These are phyloP conservation scores for Chlamydotis undulata DNA, from an alignment of 2,113 vertebrate genomes.

Conservation along the genomic window DNA sequence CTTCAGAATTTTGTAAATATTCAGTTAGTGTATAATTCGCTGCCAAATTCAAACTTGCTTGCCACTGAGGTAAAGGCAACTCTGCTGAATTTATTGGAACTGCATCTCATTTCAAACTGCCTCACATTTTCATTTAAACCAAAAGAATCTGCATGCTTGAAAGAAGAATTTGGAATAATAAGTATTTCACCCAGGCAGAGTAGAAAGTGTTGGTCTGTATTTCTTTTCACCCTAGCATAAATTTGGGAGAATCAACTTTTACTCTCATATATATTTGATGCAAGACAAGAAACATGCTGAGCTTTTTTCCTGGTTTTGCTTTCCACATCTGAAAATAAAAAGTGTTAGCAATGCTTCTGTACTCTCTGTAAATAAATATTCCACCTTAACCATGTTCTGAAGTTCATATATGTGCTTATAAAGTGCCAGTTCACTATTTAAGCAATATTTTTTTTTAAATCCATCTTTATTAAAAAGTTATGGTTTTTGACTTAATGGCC, in stretches of 20 bases:
- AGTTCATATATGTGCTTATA: constrained; percentile 36
- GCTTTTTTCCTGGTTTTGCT: background rate
- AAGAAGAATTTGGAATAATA: background rate
- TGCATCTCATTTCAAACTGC: background rate
- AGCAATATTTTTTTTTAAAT: background rate
- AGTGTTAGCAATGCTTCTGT: background rate
- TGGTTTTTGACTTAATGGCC: constrained; percentile 13
- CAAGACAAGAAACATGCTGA: background rate
- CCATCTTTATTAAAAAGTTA: constrained; percentile 24
- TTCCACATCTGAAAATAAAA: background rate
- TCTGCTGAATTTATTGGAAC: background rate
- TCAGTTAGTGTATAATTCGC: background rate
- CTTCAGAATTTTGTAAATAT: background rate
- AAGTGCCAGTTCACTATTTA: constrained; percentile 11
- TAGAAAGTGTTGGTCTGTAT: background rate
- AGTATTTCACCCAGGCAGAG: background rate
- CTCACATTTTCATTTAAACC: background rate
- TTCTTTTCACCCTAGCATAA: background rate
- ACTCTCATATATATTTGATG: background rate
- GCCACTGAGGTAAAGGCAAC: background rate
- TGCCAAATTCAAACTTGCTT: background rate
- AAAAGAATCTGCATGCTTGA: background rate
- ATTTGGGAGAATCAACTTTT: background rate
- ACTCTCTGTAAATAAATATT: background rate
- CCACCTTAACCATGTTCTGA: background rate